Percentiles rank a stretch among this genome's conserved stretches.
Conservation (phyloP, 2,113 vertebrate species). For the Nothocercus julius region DNA sequence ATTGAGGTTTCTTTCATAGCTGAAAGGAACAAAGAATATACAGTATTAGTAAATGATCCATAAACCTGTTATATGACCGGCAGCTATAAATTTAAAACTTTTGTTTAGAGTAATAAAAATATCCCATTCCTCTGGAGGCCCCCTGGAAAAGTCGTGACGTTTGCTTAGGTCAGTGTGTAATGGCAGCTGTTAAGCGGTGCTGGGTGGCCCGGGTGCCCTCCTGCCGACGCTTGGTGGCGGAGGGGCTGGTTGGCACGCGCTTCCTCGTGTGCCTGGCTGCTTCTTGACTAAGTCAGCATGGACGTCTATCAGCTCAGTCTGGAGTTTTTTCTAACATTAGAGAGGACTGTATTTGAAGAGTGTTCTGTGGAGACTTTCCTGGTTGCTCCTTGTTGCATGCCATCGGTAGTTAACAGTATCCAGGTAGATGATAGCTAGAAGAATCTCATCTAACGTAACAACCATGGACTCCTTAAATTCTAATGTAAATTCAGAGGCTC, state of each 20-base stretch:
- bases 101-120: not conserved
- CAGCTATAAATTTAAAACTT: not conserved
- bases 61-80: not conserved
- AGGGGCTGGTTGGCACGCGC: too few relatives aligned
- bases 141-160: not conserved
- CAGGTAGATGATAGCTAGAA: not conserved
- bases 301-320: not conserved
- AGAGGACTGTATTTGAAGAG: not conserved
- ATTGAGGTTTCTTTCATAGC: slow-evolving; percentile 24
- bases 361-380: not conserved
- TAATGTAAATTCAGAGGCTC: not conserved
- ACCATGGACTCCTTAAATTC: not conserved
- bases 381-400: fast-evolving
- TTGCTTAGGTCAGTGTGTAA: not conserved
- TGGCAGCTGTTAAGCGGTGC: not conserved
- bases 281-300: not conserved
- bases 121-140: not conserved
- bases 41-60: slow-evolving; percentile 9
- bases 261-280: not conserved
- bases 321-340: not conserved
- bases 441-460: not conserved
- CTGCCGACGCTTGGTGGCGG: not conserved
- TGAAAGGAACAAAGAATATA: not conserved
- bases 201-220: too few relatives aligned
- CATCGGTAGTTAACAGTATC: not conserved